Conservation (phyloP, 1,140 invertebrate species). For the Drusus annulatus region DNA sequence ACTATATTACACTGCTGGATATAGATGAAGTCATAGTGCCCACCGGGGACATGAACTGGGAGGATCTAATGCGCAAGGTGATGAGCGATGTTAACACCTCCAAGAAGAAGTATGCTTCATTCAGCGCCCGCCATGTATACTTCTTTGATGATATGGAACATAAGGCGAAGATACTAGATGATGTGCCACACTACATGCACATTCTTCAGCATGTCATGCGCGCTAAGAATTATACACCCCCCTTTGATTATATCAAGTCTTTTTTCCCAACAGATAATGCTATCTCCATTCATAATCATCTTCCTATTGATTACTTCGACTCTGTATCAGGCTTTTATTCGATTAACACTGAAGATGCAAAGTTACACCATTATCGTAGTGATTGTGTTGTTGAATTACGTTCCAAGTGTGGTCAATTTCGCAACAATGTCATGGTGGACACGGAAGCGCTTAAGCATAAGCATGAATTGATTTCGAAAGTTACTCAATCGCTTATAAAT, state of each 20-base stretch:
- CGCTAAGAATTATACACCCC: constrained; percentile 66
- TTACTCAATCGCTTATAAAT: not conserved
- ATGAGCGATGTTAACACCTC: constrained; percentile 81
- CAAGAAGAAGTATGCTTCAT: constrained; percentile 79
- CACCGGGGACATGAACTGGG: constrained; percentile 84
- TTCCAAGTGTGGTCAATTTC: constrained; percentile 7
- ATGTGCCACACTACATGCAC: constrained; percentile 70
- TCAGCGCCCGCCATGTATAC: constrained; percentile 94
- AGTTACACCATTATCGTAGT: constrained; percentile 72
- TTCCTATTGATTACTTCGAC: constrained; percentile 66
- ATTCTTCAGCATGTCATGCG: constrained; percentile 70
- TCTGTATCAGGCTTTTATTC: constrained; percentile 63
- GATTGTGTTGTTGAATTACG: constrained; percentile 64
- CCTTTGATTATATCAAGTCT: constrained; percentile 68
- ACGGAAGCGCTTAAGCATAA: constrained; percentile 29
- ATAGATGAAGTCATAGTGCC: constrained; percentile 97
- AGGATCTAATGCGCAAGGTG: constrained; percentile 83
- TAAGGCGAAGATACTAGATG: constrained; percentile 84
- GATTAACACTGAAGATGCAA: constrained; percentile 65
- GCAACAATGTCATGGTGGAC: constrained; percentile 35
- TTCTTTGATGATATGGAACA: constrained; percentile 91
- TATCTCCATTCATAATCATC: constrained; percentile 70
- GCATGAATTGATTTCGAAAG: constrained; percentile 12
- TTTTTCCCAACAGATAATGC: constrained; percentile 68
- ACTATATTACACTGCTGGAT: constrained; percentile 91